A percentile compares a stretch with the other conserved stretches of the same genome.
Conservation (phyloP, 2,113 vertebrate species). For the Hydrolagus affinis region DNA sequence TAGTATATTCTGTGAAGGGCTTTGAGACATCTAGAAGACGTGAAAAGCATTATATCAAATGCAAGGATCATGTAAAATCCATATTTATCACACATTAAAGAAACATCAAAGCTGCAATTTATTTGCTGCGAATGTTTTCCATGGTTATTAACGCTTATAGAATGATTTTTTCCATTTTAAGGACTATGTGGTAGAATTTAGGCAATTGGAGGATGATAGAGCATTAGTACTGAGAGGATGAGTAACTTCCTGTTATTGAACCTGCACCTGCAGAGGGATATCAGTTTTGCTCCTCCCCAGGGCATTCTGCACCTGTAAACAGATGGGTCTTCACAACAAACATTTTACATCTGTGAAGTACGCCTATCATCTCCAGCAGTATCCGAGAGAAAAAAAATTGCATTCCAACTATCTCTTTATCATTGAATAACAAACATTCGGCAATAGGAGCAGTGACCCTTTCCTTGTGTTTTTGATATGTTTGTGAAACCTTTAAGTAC, state of each 20-base stretch:
- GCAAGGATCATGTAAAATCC: too few species aligned
- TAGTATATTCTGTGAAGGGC: too few species aligned
- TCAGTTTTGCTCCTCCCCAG: conserved; percentile 40
- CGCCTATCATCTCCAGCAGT: conserved; percentile 33
- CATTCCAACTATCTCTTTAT: conserved; percentile 36
- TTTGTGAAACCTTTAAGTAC: conserved; percentile 31
- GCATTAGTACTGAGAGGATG: conserved; percentile 45
- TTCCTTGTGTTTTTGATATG: conserved; percentile 20
- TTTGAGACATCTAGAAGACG: too few species aligned
- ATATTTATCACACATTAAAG: too few species aligned
- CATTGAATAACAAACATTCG: conserved; percentile 19
- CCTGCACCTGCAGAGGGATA: conserved; percentile 45
- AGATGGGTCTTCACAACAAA: conserved; percentile 43
- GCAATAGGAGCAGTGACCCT: conserved; percentile 27
- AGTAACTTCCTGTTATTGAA: conserved; percentile 44
- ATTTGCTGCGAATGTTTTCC: background rate
- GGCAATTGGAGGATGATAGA: conserved; percentile 43
- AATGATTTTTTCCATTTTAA: background rate
- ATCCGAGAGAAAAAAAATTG: conserved; percentile 38
- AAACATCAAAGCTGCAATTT: too few species aligned
- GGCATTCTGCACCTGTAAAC: conserved; percentile 45
- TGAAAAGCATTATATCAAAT: too few species aligned
- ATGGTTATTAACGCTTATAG: background rate
- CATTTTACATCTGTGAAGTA: conserved; percentile 41
- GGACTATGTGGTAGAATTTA: conserved; percentile 37